These are phyloP conservation scores for Heloderma charlesbogerti DNA, from an alignment of 2,113 vertebrate species.

Conservation along the genomic window DNA sequence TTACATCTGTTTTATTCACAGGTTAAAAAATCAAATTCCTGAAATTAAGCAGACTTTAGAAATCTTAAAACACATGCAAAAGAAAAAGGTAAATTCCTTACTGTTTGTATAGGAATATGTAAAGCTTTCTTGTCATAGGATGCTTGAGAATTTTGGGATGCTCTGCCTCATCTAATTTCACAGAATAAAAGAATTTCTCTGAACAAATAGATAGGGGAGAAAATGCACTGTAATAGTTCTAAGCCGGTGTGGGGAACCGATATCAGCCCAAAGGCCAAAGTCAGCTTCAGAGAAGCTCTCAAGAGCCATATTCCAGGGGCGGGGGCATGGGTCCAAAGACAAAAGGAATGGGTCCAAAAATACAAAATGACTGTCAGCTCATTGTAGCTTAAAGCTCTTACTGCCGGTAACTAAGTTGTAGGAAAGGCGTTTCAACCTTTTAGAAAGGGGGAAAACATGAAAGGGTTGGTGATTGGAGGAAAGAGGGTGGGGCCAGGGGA, in stretches of 20 bases:
- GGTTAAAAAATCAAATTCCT: slow-evolving; percentile 97
- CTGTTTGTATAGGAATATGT: slow-evolving; percentile 52
- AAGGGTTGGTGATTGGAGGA: too few relatives aligned
- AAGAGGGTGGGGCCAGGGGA: too few relatives aligned
- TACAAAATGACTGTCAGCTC: too few relatives aligned
- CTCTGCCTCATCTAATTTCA: neutral
- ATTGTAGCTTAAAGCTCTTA: too few relatives aligned
- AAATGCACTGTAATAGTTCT: neutral
- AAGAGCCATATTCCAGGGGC: too few relatives aligned
- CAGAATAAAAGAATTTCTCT: slow-evolving; percentile 37
- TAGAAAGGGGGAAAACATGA: too few relatives aligned
- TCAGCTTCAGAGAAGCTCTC: too few relatives aligned
- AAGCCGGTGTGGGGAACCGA: neutral
- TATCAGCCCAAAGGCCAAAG: too few relatives aligned
- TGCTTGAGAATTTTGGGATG: neutral
- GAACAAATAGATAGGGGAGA: neutral
- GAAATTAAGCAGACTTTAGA: slow-evolving; percentile 99
- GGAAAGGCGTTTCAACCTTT: too few relatives aligned
- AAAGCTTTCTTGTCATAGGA: neutral
- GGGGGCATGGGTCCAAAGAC: too few relatives aligned
- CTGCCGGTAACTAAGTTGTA: too few relatives aligned
- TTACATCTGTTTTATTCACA: slow-evolving; percentile 74
- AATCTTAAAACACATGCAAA: slow-evolving; percentile 98
- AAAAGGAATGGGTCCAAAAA: too few relatives aligned
- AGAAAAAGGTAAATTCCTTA: slow-evolving; percentile 92